Evolutionary conservation across 2,113 vertebrate species (phyloP), one percentile per base, ranked within the genome.

Genomic region (Chauna torquata): DNA sequence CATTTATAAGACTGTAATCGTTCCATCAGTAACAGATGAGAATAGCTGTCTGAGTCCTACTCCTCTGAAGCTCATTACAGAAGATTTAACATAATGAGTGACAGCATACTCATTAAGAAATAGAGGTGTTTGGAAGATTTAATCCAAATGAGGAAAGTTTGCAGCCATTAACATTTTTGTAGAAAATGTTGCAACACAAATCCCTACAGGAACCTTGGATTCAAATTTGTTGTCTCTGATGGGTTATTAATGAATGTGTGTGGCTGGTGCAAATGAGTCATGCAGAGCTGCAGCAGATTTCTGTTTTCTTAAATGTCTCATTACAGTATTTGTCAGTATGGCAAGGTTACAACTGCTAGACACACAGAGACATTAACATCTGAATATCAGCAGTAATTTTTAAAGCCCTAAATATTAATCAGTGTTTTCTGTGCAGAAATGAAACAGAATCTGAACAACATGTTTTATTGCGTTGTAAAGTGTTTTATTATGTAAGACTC

Each of bases 321-420:
- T 97, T 97, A 94, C 61, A 72, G 30, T 76, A 70, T 90, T 71
- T 92, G 68, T 97, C 85, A 96, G 72, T 80, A 95, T n/a, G 81
- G 89, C 91, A 88, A 82, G 64, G 61, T 83, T 95, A 89, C 72
- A 94, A 97, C 74, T 92, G 65, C 84, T 92, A 92, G 68, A 92
- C 72, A 88, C 15, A 34, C 0, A 3, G 61, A 77, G 77, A 44
- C 34, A 69, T 30, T 52, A 83, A 75, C 27, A 95, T 65, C 83
- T 94, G 81, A 93, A 92, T 83, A 97, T 95, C 93, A 86, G 69
- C 57, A 93, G 68, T 66, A 40, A 44, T 91, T 94, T 83, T 77
- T 90, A 70, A 74, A 79, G n/a, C 36, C 38, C 38, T 97, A 94
- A 97, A 96, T 96, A 86, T 96, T 97, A 97, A 96, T 93, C 90